Base-by-base conservation (phyloP, 2,797 vertebrate genomes). In the Schizopygopsis pylzovi region DNA sequence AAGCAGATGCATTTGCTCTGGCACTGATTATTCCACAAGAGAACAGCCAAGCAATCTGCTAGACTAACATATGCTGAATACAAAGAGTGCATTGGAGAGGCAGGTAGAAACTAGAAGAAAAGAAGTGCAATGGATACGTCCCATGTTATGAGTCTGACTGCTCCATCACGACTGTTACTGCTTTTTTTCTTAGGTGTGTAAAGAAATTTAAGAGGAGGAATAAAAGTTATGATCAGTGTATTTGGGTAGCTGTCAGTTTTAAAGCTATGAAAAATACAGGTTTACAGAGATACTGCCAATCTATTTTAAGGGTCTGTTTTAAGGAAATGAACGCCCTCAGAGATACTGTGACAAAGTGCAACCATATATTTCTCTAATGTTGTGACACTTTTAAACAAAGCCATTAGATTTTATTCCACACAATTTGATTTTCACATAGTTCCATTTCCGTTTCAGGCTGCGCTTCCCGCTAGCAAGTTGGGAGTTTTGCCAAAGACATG, bases 1-100 rank as follows among this genome's bases (percentile, higher is more conserved):
- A 91, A 93, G 92, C 94, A 92, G 93, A 93, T 93, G 92, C 90
- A 94, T 94, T 94, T 88, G 91, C 90, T 90, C 84, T 85, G 91
- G 91, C 85, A 80, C 90, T 88, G 92, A 93, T 93, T 93, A 90
- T 89, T 92, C 87, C 90, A 88, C 82, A 39, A 43, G 81, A 59
- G 79, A 87, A 90, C 87, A 82, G 65, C 67, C 81, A 88, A 87
- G 89, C 89, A 94, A 90, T 92, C 92, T 92, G 91, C 82, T 87
- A 72, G 90, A 78, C 83, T 86, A 90, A 87, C 72, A 85, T 89
- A 86, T 88, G 86, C 71, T 87, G 87, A 92, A 89, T 88, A 88
- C 71, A 82, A 89, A 90, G 83, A 88, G 87, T 84, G 82, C 33
- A 80, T 79, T 84, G 91, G 88, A 90, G 78, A 87, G 90, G 70